These are phyloP conservation scores for Colletes collaris DNA, from an alignment of 2,888 invertebrate species.

Conservation along the genomic window DNA sequence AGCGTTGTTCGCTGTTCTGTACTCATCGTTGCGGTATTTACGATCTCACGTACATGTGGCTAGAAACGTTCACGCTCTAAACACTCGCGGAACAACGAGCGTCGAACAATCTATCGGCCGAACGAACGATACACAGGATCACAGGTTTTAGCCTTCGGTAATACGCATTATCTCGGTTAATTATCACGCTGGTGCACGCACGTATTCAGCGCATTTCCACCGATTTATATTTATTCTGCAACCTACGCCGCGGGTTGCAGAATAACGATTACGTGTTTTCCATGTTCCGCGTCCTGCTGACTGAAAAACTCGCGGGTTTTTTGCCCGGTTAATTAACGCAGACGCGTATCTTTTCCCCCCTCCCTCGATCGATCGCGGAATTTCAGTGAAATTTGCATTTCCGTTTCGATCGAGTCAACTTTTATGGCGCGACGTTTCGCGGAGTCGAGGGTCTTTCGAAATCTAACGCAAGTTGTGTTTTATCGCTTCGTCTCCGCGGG, in stretches of 20 bases:
- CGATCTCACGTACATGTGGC: background rate
- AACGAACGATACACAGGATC: slow-evolving; percentile 10
- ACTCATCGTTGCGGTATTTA: slow-evolving; percentile 16
- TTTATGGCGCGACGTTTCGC: background rate
- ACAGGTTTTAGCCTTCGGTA: slow-evolving; percentile 11
- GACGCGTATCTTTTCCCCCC: background rate
- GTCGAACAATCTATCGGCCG: slow-evolving; percentile 11
- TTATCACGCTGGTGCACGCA: slow-evolving; percentile 24
- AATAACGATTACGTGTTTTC: background rate
- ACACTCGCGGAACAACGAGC: slow-evolving; percentile 21
- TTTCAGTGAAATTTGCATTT: background rate
- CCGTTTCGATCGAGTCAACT: background rate
- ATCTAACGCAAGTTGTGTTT: too few species aligned
- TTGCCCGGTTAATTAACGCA: background rate
- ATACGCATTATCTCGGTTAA: slow-evolving; percentile 45
- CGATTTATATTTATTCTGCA: slow-evolving; percentile 26
- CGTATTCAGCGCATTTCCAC: background rate
- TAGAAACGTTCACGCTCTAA: slow-evolving; percentile 11
- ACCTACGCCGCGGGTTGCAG: background rate
- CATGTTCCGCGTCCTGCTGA: background rate
- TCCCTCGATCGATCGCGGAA: background rate
- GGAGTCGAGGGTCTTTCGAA: background rate
- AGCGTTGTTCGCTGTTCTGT: slow-evolving; percentile 3
- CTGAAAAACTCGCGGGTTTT: background rate
- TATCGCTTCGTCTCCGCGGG: too few species aligned